Evolutionary conservation across 1,140 invertebrate genomes (phyloP).

Genomic region (Diorhabda elongata): DNA sequence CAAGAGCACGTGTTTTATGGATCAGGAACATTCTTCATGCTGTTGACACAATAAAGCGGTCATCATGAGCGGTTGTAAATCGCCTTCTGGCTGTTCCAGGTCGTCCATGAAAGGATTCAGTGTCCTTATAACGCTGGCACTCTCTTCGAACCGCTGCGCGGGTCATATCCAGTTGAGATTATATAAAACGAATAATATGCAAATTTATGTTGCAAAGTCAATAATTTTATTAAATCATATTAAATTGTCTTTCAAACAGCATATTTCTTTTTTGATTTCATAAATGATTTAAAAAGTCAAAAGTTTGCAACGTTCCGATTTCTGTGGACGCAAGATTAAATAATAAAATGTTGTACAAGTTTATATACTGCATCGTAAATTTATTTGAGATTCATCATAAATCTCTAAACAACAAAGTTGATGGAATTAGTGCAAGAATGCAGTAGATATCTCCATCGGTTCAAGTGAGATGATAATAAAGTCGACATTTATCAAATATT

Average conservation of each 20-base stretch:
- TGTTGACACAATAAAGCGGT: not conserved
- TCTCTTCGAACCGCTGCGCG: not conserved
- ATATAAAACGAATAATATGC: conserved; percentile 11
- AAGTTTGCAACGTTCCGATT: too few relatives aligned
- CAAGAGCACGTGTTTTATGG: not conserved
- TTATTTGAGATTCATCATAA: too few relatives aligned
- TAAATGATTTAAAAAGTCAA: too few relatives aligned
- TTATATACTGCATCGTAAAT: too few relatives aligned
- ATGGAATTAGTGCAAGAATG: not conserved
- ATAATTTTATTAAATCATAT: not conserved
- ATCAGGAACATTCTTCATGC: not conserved
- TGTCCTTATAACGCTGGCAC: not conserved
- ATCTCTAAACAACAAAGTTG: too few relatives aligned
- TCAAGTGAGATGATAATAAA: not conserved
- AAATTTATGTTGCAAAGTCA: conserved; percentile 9
- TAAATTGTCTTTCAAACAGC: too few relatives aligned
- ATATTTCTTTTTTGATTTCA: too few relatives aligned
- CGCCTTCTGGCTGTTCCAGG: not conserved
- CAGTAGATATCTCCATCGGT: not conserved
- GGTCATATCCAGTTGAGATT: conserved; percentile 5
- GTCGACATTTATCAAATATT: not conserved
- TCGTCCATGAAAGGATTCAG: conserved; percentile 1
- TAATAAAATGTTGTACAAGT: too few relatives aligned
- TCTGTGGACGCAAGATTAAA: too few relatives aligned
- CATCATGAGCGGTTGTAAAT: not conserved